phyloP scores from a whole-genome alignment of 2,113 vertebrate species.

The Oncorhynchus nerka region DNA sequence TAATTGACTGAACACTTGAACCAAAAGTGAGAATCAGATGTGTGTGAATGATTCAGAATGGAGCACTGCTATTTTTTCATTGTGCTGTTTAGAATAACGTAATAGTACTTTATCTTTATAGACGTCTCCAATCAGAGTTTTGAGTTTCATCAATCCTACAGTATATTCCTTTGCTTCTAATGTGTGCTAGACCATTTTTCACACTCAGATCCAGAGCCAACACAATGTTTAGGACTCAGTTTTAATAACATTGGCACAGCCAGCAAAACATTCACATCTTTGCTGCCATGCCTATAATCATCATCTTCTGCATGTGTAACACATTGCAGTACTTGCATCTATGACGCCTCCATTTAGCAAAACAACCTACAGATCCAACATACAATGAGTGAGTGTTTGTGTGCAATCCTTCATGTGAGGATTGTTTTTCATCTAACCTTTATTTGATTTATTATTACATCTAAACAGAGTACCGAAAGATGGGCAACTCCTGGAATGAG shows the following conservation, averaged over 20 bases:
- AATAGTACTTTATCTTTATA: background rate
- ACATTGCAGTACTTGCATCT: background rate
- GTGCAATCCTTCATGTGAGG: too few relatives aligned
- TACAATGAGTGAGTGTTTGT: too few relatives aligned
- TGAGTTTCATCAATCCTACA: background rate
- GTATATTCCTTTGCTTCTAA: background rate
- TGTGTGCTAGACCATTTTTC: background rate
- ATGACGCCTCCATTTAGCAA: background rate
- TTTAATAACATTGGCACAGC: background rate
- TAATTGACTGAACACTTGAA: background rate
- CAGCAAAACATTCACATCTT: background rate
- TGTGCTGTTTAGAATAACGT: background rate
- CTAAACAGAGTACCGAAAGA: too few relatives aligned
- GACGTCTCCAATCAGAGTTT: background rate
- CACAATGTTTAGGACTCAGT: background rate
- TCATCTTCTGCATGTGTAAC: background rate
- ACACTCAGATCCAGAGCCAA: background rate
- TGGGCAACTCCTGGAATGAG: too few relatives aligned
- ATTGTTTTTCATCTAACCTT: too few relatives aligned
- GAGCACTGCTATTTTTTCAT: background rate
- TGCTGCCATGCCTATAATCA: background rate
- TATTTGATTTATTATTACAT: too few relatives aligned
- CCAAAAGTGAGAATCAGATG: background rate
- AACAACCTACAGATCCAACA: background rate
- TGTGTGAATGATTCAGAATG: background rate